phyloP scores from a whole-genome alignment of 2,888 invertebrate species.

The Melinopterus prodromus region DNA sequence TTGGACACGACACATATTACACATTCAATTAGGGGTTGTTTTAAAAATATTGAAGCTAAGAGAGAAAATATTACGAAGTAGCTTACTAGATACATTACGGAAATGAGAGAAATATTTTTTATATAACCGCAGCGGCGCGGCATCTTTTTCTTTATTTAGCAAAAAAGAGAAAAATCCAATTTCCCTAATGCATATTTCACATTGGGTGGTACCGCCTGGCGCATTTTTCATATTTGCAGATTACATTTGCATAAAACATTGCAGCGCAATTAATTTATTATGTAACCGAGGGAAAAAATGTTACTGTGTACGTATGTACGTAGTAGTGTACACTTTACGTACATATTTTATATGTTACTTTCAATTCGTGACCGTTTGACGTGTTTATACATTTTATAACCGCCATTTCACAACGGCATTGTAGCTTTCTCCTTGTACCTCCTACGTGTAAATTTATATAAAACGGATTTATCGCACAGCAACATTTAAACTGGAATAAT shows the following conservation, averaged over 20 bases:
- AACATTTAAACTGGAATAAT: neutral
- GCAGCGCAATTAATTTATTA: neutral
- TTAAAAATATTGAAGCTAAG: too few relatives aligned
- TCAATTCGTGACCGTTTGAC: constrained; percentile 41
- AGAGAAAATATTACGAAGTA: too few relatives aligned
- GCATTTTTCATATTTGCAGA: neutral
- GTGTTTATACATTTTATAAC: constrained; percentile 39
- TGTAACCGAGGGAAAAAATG: neutral
- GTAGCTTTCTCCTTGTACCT: constrained; percentile 37
- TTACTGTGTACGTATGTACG: neutral
- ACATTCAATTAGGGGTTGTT: too few relatives aligned
- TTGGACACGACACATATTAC: too few relatives aligned
- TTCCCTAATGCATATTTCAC: neutral
- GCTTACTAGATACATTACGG: too few relatives aligned
- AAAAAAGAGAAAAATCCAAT: neutral
- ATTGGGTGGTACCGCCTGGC: neutral
- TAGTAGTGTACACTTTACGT: constrained; percentile 6
- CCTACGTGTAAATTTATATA: constrained; percentile 16
- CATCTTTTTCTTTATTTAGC: neutral
- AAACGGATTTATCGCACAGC: constrained; percentile 17
- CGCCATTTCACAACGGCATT: constrained; percentile 40
- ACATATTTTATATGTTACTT: constrained; percentile 34
- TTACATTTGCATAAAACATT: neutral
- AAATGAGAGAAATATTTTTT: too few relatives aligned
- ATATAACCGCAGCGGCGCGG: too few relatives aligned